Conservation (phyloP, 1,140 invertebrate species). For the Zaprionus africanus region DNA sequence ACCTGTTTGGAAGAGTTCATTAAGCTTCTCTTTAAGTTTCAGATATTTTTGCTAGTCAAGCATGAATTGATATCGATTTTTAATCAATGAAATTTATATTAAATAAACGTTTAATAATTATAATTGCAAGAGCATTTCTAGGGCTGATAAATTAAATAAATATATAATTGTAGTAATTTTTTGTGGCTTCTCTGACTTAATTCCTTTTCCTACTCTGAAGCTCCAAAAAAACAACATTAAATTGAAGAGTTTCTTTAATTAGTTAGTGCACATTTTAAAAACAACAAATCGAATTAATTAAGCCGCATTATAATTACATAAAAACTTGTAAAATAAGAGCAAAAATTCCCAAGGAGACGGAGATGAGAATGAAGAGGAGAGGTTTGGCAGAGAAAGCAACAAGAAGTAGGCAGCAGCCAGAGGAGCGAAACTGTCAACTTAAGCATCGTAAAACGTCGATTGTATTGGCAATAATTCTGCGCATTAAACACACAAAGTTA, state of each 20-base stretch:
- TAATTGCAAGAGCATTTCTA: neutral
- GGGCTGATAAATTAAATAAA: no score
- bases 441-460: constrained; percentile 72
- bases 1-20: neutral
- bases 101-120: neutral
- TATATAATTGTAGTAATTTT: no score
- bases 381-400: neutral
- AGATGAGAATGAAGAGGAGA: neutral
- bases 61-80: neutral
- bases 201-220: no score
- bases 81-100: neutral
- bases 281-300: neutral
- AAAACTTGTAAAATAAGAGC: neutral
- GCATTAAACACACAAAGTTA: constrained; percentile 78
- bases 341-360: neutral
- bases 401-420: constrained; percentile 25
- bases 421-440: constrained; percentile 72
- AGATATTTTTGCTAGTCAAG: neutral
- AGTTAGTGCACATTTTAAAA: neutral
- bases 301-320: neutral
- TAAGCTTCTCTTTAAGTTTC: neutral
- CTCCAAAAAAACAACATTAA: no score
- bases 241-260: neutral
- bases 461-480: constrained; percentile 71
- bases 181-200: no score